phyloP scores from a whole-genome alignment of 2,797 vertebrate genomes.

The Liparis tanakae region DNA sequence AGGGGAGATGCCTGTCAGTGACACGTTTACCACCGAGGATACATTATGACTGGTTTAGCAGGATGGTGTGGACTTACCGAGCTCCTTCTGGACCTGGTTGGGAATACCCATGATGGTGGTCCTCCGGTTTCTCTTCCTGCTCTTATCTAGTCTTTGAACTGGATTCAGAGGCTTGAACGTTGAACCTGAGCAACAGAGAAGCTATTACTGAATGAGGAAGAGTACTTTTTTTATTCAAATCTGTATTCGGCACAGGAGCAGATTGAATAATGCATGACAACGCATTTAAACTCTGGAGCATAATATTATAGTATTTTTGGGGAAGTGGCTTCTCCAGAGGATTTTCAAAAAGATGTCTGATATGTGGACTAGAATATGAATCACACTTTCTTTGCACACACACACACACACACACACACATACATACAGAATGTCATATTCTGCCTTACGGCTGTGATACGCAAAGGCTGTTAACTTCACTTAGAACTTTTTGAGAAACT shows the following conservation, averaged over 20 bases:
- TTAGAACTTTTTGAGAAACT: constrained; percentile 45
- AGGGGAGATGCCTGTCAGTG: constrained; percentile 20
- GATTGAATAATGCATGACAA: constrained; percentile 9
- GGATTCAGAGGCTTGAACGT: constrained; percentile 85
- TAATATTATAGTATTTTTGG: neutral
- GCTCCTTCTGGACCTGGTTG: constrained; percentile 94
- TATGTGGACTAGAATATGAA: constrained; percentile 60
- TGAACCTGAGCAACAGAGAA: constrained; percentile 71
- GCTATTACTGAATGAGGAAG: neutral
- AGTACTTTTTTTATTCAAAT: neutral
- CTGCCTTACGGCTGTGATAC: constrained; percentile 53
- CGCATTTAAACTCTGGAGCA: neutral
- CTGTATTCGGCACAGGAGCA: neutral
- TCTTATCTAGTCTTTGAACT: constrained; percentile 78
- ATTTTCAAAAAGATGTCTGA: constrained; percentile 29
- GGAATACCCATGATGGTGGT: constrained; percentile 97
- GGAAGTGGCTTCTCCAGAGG: constrained; percentile 3
- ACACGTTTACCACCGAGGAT: neutral
- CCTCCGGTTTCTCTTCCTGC: constrained; percentile 87
- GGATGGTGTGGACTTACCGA: constrained; percentile 81
- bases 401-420: neutral
- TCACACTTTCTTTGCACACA: constrained; percentile 11
- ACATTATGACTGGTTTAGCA: neutral
- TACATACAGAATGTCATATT: constrained; percentile 15
- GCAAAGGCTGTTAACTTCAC: constrained; percentile 47